A percentile compares a stretch with the other conserved stretches of the same genome.
These are phyloP conservation scores for Petroica traversi DNA, from an alignment of 2,113 vertebrate species.

Conservation along the genomic window DNA sequence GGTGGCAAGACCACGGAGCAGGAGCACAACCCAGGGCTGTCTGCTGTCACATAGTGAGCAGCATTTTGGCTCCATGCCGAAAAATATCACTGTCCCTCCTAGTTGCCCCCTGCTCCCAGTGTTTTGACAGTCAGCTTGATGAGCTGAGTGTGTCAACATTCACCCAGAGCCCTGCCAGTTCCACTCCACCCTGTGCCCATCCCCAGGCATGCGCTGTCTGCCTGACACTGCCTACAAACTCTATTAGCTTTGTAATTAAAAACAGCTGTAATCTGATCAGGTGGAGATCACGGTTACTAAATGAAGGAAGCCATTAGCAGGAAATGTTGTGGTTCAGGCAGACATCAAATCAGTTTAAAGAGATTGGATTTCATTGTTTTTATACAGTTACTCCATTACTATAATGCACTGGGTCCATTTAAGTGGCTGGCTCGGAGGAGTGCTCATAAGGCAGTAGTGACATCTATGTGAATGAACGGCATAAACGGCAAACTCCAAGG, in stretches of 20 bases:
- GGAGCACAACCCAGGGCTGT: not conserved
- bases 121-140: slow-evolving; percentile 14
- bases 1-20: not conserved
- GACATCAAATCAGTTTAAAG: slow-evolving; percentile 91
- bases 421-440: slow-evolving; percentile 69
- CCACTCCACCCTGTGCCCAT: not conserved
- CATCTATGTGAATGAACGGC: slow-evolving; percentile 71
- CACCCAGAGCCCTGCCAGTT: not conserved
- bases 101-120: not conserved
- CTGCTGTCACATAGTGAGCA: not conserved
- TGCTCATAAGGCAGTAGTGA: slow-evolving; percentile 72
- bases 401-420: slow-evolving; percentile 86
- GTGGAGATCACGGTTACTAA: slow-evolving; percentile 84
- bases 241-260: slow-evolving; percentile 81
- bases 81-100: not conserved
- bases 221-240: slow-evolving; percentile 73
- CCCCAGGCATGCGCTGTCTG: slow-evolving; percentile 70
- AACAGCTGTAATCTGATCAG: slow-evolving; percentile 86
- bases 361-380: slow-evolving; percentile 87
- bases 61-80: not conserved
- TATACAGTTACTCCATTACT: slow-evolving; percentile 86
- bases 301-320: slow-evolving; percentile 94
- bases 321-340: slow-evolving; percentile 80
- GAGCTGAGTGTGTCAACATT: not conserved
- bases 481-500: not conserved